Percentiles rank a stretch among this genome's conserved stretches.
These are phyloP conservation scores for Caenorhabditis zanzibari DNA, from an alignment of 2,888 invertebrate genomes.

Conservation along the genomic window DNA sequence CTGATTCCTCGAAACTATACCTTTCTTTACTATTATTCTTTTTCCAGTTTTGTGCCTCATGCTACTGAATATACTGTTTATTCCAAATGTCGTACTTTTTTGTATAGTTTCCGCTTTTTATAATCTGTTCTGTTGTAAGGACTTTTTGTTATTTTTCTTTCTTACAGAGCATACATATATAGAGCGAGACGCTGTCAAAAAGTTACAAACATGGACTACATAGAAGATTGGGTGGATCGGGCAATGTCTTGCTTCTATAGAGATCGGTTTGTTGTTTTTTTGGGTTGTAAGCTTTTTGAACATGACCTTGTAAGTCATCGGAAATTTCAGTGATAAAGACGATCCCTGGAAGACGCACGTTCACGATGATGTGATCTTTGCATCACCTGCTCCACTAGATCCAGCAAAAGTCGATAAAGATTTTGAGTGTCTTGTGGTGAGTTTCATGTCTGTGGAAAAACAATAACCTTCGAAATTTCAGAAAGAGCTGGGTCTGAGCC, in stretches of 20 bases:
- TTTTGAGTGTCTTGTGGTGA: slow-evolving; percentile 64
- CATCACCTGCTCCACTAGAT: slow-evolving; percentile 50
- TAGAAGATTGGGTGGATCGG: slow-evolving; percentile 77
- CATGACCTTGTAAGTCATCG: no score
- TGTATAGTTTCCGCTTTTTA: slow-evolving; percentile 3
- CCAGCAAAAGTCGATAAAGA: slow-evolving; percentile 63
- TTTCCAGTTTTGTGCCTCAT: slow-evolving; percentile 1
- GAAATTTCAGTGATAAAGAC: slow-evolving; percentile 60
- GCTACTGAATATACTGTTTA: neutral
- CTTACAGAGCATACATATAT: neutral
- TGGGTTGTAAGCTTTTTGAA: no score
- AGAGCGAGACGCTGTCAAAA: neutral
- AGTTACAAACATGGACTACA: slow-evolving; percentile 64
- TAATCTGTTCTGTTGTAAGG: neutral
- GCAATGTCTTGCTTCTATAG: slow-evolving; percentile 74
- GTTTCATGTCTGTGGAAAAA: neutral
- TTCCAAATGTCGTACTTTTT: no score
- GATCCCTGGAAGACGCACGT: slow-evolving; percentile 45
- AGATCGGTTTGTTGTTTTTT: slow-evolving; percentile 57
- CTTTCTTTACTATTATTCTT: neutral
- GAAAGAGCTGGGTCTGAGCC: slow-evolving; percentile 79
- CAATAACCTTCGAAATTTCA: slow-evolving; percentile 52
- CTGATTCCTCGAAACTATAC: neutral
- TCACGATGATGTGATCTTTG: slow-evolving; percentile 47
- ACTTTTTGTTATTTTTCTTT: slow-evolving; percentile 2